Conservation (phyloP, 2,797 vertebrate genomes). For the Astyanax mexicanus region DNA sequence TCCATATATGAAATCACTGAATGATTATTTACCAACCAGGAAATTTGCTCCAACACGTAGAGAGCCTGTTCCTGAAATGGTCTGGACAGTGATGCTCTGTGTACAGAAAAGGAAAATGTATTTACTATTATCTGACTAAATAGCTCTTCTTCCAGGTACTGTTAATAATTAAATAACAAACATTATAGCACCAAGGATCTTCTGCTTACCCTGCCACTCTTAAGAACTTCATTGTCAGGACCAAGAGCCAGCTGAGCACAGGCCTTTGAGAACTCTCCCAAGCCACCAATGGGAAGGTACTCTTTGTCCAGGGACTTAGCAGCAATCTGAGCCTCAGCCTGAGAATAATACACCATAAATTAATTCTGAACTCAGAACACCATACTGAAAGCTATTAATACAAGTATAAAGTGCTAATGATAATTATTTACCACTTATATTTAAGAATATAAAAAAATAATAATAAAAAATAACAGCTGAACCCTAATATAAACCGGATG, state of each 20-base stretch:
- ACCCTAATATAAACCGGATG: not conserved
- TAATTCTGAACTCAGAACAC: not conserved
- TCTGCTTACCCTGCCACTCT: constrained; percentile 88
- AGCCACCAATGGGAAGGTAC: constrained; percentile 89
- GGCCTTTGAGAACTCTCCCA: constrained; percentile 90
- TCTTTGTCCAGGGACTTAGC: constrained; percentile 96
- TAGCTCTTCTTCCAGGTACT: not conserved
- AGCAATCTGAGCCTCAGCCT: constrained; percentile 92
- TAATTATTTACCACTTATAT: no score
- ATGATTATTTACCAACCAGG: constrained; percentile 81
- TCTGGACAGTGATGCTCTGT: constrained; percentile 93
- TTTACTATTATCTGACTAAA: constrained; percentile 17
- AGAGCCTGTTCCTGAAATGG: constrained; percentile 97
- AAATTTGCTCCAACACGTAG: constrained; percentile 92
- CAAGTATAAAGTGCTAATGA: no score
- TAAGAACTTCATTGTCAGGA: constrained; percentile 87
- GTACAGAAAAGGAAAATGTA: not conserved
- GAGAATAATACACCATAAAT: constrained; percentile 20
- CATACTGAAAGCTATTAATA: not conserved
- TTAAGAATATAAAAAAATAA: no score
- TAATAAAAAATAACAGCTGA: no score
- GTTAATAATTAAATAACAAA: constrained; percentile 3
- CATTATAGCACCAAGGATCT: not conserved
- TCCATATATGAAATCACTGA: not conserved
- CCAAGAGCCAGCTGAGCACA: constrained; percentile 91